A percentile compares a stretch with the other conserved stretches of the same genome.
These are phyloP conservation scores for Rosalia funebris DNA, from an alignment of 2,888 invertebrate species.

Conservation along the genomic window DNA sequence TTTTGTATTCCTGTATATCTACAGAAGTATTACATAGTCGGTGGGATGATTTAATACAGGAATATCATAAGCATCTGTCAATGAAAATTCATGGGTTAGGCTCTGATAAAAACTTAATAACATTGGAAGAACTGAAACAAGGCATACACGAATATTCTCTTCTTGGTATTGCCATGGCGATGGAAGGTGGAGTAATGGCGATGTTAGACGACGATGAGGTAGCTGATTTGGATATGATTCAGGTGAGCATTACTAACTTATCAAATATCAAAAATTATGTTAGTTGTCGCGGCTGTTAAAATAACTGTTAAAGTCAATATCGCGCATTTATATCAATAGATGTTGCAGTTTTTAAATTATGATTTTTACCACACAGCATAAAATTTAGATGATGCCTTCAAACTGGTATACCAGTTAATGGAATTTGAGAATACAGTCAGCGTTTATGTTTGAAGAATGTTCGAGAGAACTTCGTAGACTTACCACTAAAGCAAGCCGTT, in stretches of 20 bases:
- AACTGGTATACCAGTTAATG: too few species aligned
- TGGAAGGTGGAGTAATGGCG: conserved; percentile 71
- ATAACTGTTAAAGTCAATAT: too few species aligned
- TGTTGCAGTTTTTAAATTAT: too few species aligned
- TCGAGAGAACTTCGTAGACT: too few species aligned
- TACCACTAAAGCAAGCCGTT: too few species aligned
- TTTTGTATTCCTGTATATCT: conserved; percentile 72
- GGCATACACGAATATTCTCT: conserved; percentile 69
- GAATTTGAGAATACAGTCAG: too few species aligned
- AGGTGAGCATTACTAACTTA: conserved; percentile 57
- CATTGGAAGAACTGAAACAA: conserved; percentile 65
- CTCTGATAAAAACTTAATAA: conserved; percentile 70
- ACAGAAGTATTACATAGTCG: conserved; percentile 68
- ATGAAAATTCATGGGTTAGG: conserved; percentile 69
- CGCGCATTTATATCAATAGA: too few species aligned
- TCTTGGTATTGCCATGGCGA: conserved; percentile 70
- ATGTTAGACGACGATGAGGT: conserved; percentile 69
- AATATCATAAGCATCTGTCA: conserved; percentile 70
- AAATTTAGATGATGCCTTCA: too few species aligned
- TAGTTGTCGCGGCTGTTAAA: too few species aligned
- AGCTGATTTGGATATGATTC: conserved; percentile 67
- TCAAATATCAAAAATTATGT: too few species aligned
- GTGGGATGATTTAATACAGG: conserved; percentile 70
- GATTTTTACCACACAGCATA: too few species aligned
- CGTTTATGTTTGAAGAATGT: too few species aligned